phyloP scores from a whole-genome alignment of 2,113 vertebrate species.

The Etia nguti region DNA sequence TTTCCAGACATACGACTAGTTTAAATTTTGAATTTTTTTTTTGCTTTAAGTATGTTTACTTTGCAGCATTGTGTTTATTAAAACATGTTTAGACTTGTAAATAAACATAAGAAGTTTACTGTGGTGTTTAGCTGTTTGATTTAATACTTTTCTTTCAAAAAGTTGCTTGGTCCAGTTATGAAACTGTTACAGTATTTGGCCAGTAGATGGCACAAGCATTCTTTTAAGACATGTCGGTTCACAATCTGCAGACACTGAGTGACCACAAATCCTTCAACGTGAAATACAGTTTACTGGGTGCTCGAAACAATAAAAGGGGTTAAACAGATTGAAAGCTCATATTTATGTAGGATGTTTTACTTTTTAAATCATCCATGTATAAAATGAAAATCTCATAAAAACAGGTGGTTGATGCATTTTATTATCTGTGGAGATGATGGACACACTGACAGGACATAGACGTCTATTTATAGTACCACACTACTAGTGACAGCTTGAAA shows the following conservation, averaged over 20 bases:
- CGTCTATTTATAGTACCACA: neutral
- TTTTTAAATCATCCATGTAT: neutral
- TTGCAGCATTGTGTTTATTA: neutral
- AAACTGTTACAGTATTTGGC: neutral
- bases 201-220: conserved; percentile 59
- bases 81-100: neutral
- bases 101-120: neutral
- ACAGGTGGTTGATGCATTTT: conserved; percentile 7
- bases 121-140: neutral
- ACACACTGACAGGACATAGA: neutral
- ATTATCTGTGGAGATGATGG: neutral
- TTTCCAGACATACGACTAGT: neutral
- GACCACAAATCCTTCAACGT: neutral
- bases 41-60: fast-evolving
- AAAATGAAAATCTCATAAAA: neutral
- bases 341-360: neutral
- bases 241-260: neutral
- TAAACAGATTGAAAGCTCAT: neutral
- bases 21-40: fast-evolving
- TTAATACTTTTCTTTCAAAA: neutral
- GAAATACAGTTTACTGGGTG: neutral
- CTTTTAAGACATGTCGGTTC: neutral
- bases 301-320: neutral
- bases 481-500: neutral
- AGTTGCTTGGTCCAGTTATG: neutral